These are phyloP conservation scores for Scaptomyza graminum DNA, from an alignment of 1,140 invertebrate genomes.

Conservation along the genomic window DNA sequence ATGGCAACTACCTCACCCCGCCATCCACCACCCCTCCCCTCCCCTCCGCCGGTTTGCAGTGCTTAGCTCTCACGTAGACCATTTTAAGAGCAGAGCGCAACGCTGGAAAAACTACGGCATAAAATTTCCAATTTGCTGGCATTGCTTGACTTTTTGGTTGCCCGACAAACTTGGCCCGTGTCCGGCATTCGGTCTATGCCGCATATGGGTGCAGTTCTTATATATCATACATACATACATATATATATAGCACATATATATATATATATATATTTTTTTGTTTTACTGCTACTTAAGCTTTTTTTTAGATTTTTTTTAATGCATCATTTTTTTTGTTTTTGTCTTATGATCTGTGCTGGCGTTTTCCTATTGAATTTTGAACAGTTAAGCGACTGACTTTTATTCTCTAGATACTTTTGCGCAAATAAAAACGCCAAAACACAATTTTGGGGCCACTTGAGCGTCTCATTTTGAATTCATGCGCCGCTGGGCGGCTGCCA, in stretches of 20 bases:
- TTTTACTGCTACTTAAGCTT: constrained; percentile 1
- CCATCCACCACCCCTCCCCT: background rate
- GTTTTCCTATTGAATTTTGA: constrained; percentile 42
- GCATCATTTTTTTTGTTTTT: background rate
- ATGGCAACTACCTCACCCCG: background rate
- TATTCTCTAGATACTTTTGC: constrained; percentile 52
- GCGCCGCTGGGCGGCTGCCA: constrained; percentile 51
- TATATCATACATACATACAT: background rate
- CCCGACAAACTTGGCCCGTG: constrained; percentile 62
- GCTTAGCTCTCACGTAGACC: constrained; percentile 31
- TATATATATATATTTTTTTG: background rate
- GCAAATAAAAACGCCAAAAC: constrained; percentile 75
- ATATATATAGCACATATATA: constrained; percentile 1
- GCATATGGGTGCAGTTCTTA: constrained; percentile 41
- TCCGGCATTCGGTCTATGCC: constrained; percentile 34
- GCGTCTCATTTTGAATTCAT: constrained; percentile 77
- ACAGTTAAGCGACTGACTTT: constrained; percentile 8
- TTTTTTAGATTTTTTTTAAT: constrained; percentile 3
- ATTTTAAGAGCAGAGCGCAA: constrained; percentile 37
- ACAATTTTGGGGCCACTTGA: constrained; percentile 61
- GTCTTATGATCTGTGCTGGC: constrained; percentile 24
- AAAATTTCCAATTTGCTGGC: constrained; percentile 77
- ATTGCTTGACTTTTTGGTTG: constrained; percentile 62
- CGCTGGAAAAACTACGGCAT: constrained; percentile 66
- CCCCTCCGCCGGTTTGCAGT: background rate